Conservation (phyloP, 1,140 invertebrate species). For the Propsilocerus akamusi region DNA sequence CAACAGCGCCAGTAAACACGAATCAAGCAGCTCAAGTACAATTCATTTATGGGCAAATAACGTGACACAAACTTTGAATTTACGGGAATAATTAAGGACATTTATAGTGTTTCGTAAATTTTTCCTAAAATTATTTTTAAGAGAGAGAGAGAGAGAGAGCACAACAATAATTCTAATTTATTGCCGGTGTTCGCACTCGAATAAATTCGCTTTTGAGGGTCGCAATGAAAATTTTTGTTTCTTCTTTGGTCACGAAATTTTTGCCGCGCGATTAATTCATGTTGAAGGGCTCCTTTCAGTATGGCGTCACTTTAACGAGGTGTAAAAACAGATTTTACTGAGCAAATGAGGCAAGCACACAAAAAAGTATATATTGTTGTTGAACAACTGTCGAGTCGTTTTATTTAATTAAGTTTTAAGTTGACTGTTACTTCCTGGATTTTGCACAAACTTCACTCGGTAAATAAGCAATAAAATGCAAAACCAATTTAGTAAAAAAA, state of each 20-base stretch:
- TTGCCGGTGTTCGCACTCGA: slow-evolving; percentile 1
- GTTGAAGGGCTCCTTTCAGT: background rate
- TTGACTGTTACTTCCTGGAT: slow-evolving; percentile 4
- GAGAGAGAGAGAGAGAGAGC: background rate
- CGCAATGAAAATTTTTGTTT: background rate
- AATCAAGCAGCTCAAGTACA: no score
- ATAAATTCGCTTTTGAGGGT: background rate
- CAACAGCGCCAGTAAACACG: no score
- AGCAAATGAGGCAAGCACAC: no score
- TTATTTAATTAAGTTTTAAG: slow-evolving; percentile 1
- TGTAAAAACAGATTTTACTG: background rate
- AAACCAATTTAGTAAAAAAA: no score
- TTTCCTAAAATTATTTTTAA: background rate
- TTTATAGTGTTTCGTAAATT: background rate
- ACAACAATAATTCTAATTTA: slow-evolving; percentile 2
- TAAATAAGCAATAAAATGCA: no score
- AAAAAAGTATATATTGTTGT: background rate
- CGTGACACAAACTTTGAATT: no score
- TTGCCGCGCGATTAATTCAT: background rate
- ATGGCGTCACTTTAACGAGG: slow-evolving; percentile 1
- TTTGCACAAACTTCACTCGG: no score
- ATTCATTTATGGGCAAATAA: no score
- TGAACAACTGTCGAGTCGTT: background rate
- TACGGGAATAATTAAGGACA: no score
- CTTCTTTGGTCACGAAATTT: background rate